Base-by-base conservation (phyloP, 2,113 vertebrate species). In the Cricetomys ansorgei region DNA sequence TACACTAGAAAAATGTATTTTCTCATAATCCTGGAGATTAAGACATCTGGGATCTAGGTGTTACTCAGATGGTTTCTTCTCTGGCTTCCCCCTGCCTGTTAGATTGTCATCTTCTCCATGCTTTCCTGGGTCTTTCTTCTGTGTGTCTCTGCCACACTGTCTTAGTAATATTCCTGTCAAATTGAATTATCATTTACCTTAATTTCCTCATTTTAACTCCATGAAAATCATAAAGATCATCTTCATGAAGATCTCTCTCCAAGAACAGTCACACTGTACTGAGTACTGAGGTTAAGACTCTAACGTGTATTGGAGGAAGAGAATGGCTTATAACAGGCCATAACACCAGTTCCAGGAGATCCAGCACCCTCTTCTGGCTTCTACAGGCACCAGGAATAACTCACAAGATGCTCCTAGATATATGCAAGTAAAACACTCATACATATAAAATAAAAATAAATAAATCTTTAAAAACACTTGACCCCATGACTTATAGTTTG, bases 401-500 rank as follows among this genome's bases (percentile, higher is more conserved):
- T 62, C 57, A 62, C 57, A 19, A 15, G 11, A 27, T 43, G 7
- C 25, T n/a, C 80, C 17, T 59, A 2, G 25, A 45, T 29, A 43
- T 59, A 43, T 31, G n/a, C 40, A 83, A 83, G 57, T 13, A 84
- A 84, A 62, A 84, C 4, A 83, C n/a, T 29, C 13, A 43, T 6
- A 43, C 0, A 43, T 15, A 31, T 31, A 31, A 80, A 80, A 27
- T 77, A 80, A 59, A 59, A 83, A 40, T 40, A 83, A 64, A 64
- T 17, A 59, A 40, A 25, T 84, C 57, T 84, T 64, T 64, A 95
- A 88, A 75, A 5, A 86, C 29, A 69, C 6, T 92, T 80, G 10
- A 75, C 57, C 27, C 16, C 1, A 12, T 77, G 37, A 93, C 43
- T 91, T 92, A 92, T 1, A 97, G 72, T 87, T 95, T 93, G 79